Conservation (phyloP, 2,888 invertebrate species). For the Caenorhabditis becei region DNA sequence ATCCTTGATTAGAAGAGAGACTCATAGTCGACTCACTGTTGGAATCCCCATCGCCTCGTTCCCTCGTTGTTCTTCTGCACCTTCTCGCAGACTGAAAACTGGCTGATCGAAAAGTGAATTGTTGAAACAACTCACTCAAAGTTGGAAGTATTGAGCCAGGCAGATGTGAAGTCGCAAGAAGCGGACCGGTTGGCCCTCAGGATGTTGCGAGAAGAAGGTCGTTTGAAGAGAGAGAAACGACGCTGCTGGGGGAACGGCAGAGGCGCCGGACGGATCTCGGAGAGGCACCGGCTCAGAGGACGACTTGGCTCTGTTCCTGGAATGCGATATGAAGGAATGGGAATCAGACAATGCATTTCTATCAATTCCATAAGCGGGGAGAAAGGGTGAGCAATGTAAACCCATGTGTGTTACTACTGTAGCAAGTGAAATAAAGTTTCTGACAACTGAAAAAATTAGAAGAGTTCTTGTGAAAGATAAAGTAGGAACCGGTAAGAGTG, state of each 20-base stretch:
- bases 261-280: slow-evolving; percentile 55
- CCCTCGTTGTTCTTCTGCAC: not conserved
- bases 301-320: slow-evolving; percentile 45
- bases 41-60: slow-evolving; percentile 31
- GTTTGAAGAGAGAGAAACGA: slow-evolving; percentile 56
- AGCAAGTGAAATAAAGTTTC: too few relatives aligned
- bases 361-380: too few relatives aligned
- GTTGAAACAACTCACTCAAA: slow-evolving; percentile 62
- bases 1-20: not conserved
- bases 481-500: slow-evolving; percentile 7
- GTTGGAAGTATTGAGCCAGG: slow-evolving; percentile 68
- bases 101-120: not conserved
- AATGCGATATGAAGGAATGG: not conserved
- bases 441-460: too few relatives aligned
- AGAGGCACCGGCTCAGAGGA: slow-evolving; percentile 62
- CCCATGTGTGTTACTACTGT: too few relatives aligned
- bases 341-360: too few relatives aligned
- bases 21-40: slow-evolving; percentile 4
- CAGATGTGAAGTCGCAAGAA: slow-evolving; percentile 61
- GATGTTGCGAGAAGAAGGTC: slow-evolving; percentile 18
- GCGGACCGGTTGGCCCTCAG: slow-evolving; percentile 18
- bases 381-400: too few relatives aligned
- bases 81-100: slow-evolving; percentile 35
- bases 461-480: not conserved
- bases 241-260: slow-evolving; percentile 19